Conservation (phyloP, 2,113 vertebrate species). For the Gracilinanus agilis region DNA sequence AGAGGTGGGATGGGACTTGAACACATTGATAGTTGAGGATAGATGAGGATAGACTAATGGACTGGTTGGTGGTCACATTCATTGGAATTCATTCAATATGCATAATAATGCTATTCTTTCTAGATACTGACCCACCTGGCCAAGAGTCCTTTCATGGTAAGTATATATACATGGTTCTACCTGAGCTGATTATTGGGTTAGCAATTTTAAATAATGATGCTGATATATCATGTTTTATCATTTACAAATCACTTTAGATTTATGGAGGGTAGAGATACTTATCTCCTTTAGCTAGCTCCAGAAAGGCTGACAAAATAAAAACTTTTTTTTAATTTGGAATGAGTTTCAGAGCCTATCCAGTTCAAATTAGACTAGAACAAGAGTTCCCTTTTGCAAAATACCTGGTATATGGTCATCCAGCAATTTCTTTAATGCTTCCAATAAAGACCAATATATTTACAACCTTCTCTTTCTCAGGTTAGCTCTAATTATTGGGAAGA, state of each 20-base stretch:
- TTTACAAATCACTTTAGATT: neutral
- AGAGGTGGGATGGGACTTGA: neutral
- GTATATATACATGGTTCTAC: neutral
- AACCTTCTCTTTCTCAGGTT: neutral
- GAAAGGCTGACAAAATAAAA: neutral
- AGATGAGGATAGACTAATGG: neutral
- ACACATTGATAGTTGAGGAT: neutral
- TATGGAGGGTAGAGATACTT: neutral
- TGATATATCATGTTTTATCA: neutral
- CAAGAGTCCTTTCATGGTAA: neutral
- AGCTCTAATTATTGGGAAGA: neutral
- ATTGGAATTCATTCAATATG: neutral
- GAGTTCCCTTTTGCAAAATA: neutral
- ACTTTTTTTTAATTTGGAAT: neutral
- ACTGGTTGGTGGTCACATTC: neutral
- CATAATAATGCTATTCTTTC: neutral
- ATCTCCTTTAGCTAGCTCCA: no score
- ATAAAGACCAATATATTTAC: neutral
- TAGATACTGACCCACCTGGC: neutral
- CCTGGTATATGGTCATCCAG: neutral
- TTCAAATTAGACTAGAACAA: neutral
- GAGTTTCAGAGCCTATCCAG: neutral
- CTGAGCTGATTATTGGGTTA: neutral
- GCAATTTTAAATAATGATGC: neutral
- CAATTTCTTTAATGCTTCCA: neutral